Conservation (phyloP, 2,888 invertebrate genomes). For the Aleiodes leptofemur region DNA sequence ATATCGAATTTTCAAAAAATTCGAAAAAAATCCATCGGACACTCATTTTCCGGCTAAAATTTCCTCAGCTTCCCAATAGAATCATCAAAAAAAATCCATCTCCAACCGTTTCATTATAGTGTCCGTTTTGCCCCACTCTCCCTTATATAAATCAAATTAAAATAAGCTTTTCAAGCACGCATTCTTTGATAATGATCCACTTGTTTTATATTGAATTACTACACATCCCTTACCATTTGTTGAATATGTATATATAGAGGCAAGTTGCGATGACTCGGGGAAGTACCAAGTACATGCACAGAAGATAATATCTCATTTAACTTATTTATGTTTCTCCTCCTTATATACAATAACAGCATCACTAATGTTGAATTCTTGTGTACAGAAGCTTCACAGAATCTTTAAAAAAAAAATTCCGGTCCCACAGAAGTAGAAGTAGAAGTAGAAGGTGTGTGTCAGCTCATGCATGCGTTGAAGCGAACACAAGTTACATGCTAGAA, state of each 20-base stretch:
- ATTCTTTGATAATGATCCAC: neutral
- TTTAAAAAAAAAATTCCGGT: conserved; percentile 59
- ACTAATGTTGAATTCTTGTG: neutral
- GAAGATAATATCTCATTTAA: conserved; percentile 44
- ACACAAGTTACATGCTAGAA: conserved; percentile 67
- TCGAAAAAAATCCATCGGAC: no score
- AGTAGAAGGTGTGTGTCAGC: conserved; percentile 47
- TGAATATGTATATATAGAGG: conserved; percentile 61
- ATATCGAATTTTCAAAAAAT: no score
- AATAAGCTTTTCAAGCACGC: no score
- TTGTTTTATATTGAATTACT: neutral
- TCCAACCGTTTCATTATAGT: no score
- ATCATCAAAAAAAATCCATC: no score
- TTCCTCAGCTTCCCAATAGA: no score
- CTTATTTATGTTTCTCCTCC: conserved; percentile 37
- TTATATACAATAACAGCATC: conserved; percentile 17
- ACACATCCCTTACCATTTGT: conserved; percentile 65
- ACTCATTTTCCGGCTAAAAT: no score
- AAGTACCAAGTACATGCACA: conserved; percentile 61
- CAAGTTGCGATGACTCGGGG: conserved; percentile 56
- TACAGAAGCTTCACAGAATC: conserved; percentile 62
- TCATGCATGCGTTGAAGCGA: conserved; percentile 68
- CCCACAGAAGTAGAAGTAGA: conserved; percentile 59
- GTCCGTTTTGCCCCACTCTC: no score
- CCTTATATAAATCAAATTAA: no score